Base-by-base conservation (phyloP, 2,888 invertebrate genomes). In the Drosophila silvestris region DNA sequence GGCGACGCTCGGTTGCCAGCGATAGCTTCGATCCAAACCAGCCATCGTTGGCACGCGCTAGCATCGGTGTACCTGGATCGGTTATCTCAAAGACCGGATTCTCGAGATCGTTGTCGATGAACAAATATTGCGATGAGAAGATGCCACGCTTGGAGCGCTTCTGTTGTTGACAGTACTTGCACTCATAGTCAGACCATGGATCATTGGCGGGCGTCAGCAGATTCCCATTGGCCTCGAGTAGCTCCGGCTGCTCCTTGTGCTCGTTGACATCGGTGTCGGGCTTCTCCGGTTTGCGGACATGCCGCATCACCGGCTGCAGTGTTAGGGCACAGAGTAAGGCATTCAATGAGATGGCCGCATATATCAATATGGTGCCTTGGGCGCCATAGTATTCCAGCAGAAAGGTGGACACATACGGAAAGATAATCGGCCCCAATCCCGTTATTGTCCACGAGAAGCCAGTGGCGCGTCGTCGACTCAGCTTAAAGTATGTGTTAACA, bases 241-340 rank as follows among this genome's bases (percentile, higher is more conserved):
- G 10, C 9, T 84, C 87, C 3, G 87, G 35, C 2, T 79, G 72
- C 0, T 74, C 75, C 59, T 71, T 73, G 0, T 33, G 39, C 0
- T 74, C 77, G 5, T 16, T 47, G 10, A n/a, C 64, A 0, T 59
- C 62, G 5, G 14, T 22, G 0, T 30, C 63, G 12, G 63, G 39
- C 3, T 79, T 70, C 16, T 77, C 67, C 2, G 82, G 94, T 94
- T 93, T 93, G 87, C 95, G 95, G 1, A 94, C 93, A 91, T 97
- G 97, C 95, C 95, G 95, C 91, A 95, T 95, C 6, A 97, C 96
- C 5, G 97, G 97, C 86, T 97, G 97, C 22, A 96, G 91, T 26
- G 96, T 93, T 41, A 96, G 93, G 0, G 96, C 95, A 76, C 95
- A 96, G 19, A 95, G 94, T 50, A 96, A 91, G 0, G 96, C 95